phyloP scores from a whole-genome alignment of 2,797 vertebrate genomes.

The Mastacembelus armatus region DNA sequence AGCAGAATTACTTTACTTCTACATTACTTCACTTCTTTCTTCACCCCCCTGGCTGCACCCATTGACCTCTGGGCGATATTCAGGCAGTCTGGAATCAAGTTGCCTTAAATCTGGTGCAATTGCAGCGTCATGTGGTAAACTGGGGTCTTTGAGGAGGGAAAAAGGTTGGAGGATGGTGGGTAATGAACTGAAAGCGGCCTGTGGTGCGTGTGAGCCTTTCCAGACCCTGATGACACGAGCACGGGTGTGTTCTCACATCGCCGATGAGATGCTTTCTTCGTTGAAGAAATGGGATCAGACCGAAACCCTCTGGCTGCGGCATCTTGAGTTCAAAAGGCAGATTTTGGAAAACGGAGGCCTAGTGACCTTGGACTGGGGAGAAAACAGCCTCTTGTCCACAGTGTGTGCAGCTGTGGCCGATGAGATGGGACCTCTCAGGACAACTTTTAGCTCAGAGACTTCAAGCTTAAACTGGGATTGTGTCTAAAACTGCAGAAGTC shows the following conservation, averaged over 20 bases:
- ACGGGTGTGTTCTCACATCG: constrained; percentile 55
- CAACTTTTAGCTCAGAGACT: not conserved
- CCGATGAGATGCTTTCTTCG: no score
- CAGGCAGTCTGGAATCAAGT: constrained; percentile 35
- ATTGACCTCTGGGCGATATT: constrained; percentile 44
- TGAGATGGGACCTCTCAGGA: not conserved
- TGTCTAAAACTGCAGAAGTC: no score
- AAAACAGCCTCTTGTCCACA: constrained; percentile 42
- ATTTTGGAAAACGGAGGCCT: constrained; percentile 56
- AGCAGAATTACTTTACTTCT: constrained; percentile 17
- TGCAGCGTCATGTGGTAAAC: constrained; percentile 29
- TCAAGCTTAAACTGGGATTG: no score
- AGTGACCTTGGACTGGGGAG: constrained; percentile 66
- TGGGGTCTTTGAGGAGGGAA: constrained; percentile 16
- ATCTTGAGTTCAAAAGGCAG: constrained; percentile 64
- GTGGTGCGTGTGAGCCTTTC: constrained; percentile 52
- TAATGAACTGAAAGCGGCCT: constrained; percentile 43
- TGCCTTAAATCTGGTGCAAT: constrained; percentile 42
- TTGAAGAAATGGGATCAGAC: constrained; percentile 10
- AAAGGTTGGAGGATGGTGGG: constrained; percentile 22
- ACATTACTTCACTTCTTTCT: constrained; percentile 32
- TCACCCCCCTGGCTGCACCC: constrained; percentile 8
- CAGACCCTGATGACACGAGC: constrained; percentile 49
- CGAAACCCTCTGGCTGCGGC: constrained; percentile 36
- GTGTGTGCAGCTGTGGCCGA: constrained; percentile 61